Percentiles rank a stretch among this genome's conserved stretches.
These are phyloP conservation scores for Grantiella picta DNA, from an alignment of 2,113 vertebrate species.

Conservation along the genomic window DNA sequence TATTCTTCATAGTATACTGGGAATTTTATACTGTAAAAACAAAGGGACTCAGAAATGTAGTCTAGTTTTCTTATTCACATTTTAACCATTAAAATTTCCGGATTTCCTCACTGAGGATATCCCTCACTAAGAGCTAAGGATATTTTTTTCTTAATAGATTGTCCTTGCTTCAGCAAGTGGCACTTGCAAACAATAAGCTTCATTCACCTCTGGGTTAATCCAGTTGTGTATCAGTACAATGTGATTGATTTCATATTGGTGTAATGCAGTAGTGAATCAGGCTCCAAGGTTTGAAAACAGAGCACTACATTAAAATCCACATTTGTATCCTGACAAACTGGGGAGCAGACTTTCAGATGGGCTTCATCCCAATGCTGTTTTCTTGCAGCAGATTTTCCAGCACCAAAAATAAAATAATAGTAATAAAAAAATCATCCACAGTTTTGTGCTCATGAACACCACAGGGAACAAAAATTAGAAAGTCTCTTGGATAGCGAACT, in stretches of 20 bases:
- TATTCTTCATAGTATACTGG: conserved; percentile 59
- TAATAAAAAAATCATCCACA: not conserved
- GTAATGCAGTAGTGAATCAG: conserved; percentile 41
- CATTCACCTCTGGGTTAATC: conserved; percentile 41
- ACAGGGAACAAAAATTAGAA: conserved; percentile 41
- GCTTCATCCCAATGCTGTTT: not conserved
- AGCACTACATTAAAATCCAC: conserved; percentile 18
- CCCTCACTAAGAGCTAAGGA: not conserved
- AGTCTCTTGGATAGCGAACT: not conserved
- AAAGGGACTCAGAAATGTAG: conserved; percentile 22
- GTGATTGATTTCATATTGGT: conserved; percentile 31
- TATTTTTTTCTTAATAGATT: conserved; percentile 40
- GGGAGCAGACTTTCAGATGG: conserved; percentile 23
- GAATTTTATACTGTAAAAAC: conserved; percentile 64
- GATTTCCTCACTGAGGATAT: not conserved
- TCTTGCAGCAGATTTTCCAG: not conserved
- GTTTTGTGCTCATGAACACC: not conserved
- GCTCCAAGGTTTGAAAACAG: conserved; percentile 14
- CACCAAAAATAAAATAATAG: not conserved
- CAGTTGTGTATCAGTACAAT: not conserved
- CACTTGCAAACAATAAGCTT: conserved; percentile 46
- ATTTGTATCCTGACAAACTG: conserved; percentile 12
- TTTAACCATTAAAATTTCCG: conserved; percentile 57
- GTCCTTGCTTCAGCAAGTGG: conserved; percentile 58
- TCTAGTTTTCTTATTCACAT: conserved; percentile 29